Percentiles rank a stretch among this genome's conserved stretches.
Conservation (phyloP, 2,888 invertebrate species). For the Ashinkailepas kermadecensis region DNA sequence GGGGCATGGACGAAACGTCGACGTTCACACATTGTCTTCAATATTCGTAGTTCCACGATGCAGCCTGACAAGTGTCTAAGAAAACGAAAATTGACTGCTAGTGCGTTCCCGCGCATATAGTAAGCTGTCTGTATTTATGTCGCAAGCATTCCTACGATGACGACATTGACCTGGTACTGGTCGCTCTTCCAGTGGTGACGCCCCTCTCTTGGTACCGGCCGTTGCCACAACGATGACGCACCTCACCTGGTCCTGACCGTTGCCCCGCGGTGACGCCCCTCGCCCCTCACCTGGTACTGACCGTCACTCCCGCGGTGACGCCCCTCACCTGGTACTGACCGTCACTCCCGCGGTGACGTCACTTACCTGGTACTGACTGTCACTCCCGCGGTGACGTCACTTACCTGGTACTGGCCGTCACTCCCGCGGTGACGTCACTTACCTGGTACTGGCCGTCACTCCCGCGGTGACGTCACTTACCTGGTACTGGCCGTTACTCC, state of each 20-base stretch:
- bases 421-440: neutral
- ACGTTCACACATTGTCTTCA: too few species aligned
- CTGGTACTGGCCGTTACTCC: constrained; percentile 62
- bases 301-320: neutral
- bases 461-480: constrained; percentile 33
- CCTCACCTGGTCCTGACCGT: constrained; percentile 27
- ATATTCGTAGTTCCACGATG: too few species aligned
- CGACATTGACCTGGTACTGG: neutral
- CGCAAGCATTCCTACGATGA: too few species aligned
- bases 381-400: too few species aligned
- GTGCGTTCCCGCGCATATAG: too few species aligned
- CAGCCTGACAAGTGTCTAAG: too few species aligned
- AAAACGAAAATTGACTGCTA: too few species aligned
- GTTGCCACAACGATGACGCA: constrained; percentile 25
- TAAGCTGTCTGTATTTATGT: too few species aligned
- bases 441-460: neutral
- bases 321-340: neutral
- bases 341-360: too few species aligned
- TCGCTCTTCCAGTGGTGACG: neutral
- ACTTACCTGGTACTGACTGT: neutral
- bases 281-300: constrained; percentile 41
- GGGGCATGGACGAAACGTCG: too few species aligned
- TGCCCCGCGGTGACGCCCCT: constrained; percentile 23
- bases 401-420: neutral
- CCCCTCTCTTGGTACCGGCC: neutral